Evolutionary conservation across 2,888 invertebrate species (phyloP).

Genomic region (Drosophila neonasuta): DNA sequence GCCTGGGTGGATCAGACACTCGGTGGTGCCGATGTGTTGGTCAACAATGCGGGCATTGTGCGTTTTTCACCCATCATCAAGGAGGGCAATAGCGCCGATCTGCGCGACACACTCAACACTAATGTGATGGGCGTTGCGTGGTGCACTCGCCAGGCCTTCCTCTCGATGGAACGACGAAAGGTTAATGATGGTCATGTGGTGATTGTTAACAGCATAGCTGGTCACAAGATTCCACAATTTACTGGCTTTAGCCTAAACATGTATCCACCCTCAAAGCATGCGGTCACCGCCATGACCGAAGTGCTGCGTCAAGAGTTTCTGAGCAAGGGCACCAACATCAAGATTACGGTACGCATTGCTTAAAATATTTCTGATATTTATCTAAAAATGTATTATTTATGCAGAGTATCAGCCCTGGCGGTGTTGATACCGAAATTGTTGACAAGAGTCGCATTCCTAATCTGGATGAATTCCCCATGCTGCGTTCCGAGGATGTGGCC

Average conservation of each 20-base stretch:
- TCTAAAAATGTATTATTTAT: not conserved
- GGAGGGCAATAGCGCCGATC: conserved; percentile 13
- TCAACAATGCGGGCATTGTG: conserved; percentile 21
- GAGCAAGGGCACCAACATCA: conserved; percentile 47
- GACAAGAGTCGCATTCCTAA: not conserved
- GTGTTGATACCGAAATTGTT: conserved; percentile 14
- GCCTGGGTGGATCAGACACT: conserved; percentile 81
- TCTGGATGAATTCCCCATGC: not conserved
- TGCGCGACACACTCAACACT: conserved; percentile 11
- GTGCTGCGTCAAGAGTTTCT: conserved; percentile 70
- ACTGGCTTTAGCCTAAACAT: conserved; percentile 57
- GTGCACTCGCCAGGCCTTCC: conserved; percentile 22
- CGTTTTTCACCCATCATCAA: not conserved
- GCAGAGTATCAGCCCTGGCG: conserved; percentile 21
- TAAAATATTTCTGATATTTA: not conserved
- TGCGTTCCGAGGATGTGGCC: conserved; percentile 53
- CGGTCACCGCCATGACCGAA: conserved; percentile 71
- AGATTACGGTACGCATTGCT: conserved; percentile 43
- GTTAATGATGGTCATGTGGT: conserved; percentile 18
- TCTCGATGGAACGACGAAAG: conserved; percentile 14
- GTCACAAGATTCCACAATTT: conserved; percentile 63
- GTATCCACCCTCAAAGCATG: conserved; percentile 73
- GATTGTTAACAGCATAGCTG: conserved; percentile 50
- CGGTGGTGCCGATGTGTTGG: conserved; percentile 79
- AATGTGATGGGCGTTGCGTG: conserved; percentile 21